Percentiles rank a stretch among this genome's conserved stretches.
These are phyloP conservation scores for Ochlodes sylvanus DNA, from an alignment of 2,888 invertebrate species.

Conservation along the genomic window DNA sequence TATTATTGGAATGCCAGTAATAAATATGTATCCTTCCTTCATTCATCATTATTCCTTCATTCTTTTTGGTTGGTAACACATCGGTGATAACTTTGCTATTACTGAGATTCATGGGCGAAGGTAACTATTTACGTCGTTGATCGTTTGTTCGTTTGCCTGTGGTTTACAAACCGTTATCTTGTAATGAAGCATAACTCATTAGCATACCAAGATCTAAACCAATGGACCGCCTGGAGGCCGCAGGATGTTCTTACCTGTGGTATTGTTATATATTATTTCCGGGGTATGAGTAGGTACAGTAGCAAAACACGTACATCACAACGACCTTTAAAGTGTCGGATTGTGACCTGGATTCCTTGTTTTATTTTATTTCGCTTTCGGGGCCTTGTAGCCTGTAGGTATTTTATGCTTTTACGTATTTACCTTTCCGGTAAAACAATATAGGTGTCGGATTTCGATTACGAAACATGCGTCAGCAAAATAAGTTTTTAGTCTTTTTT, in stretches of 20 bases:
- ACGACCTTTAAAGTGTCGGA: constrained; percentile 32
- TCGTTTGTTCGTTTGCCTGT: too few relatives aligned
- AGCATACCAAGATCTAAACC: not conserved
- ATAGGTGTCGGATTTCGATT: constrained; percentile 8
- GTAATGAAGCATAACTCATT: too few relatives aligned
- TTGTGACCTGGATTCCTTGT: constrained; percentile 34
- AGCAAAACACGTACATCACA: constrained; percentile 26
- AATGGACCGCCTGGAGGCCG: too few relatives aligned
- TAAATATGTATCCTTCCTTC: too few relatives aligned
- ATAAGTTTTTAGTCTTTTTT: too few relatives aligned
- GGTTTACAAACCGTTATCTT: too few relatives aligned
- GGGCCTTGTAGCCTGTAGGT: constrained; percentile 11
- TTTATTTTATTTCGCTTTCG: constrained; percentile 30
- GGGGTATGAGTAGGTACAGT: constrained; percentile 16
- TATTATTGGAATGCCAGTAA: too few relatives aligned
- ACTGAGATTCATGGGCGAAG: too few relatives aligned
- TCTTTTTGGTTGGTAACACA: too few relatives aligned
- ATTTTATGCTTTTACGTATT: constrained; percentile 28
- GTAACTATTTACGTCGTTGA: too few relatives aligned
- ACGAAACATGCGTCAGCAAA: not conserved
- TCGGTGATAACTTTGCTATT: too few relatives aligned
- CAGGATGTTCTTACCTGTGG: not conserved
- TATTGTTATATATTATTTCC: constrained; percentile 14
- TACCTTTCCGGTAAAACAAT: constrained; percentile 17
- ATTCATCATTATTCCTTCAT: too few relatives aligned